Evolutionary conservation across 2,888 invertebrate genomes (phyloP).

Genomic region (Cheilosia vernalis): DNA sequence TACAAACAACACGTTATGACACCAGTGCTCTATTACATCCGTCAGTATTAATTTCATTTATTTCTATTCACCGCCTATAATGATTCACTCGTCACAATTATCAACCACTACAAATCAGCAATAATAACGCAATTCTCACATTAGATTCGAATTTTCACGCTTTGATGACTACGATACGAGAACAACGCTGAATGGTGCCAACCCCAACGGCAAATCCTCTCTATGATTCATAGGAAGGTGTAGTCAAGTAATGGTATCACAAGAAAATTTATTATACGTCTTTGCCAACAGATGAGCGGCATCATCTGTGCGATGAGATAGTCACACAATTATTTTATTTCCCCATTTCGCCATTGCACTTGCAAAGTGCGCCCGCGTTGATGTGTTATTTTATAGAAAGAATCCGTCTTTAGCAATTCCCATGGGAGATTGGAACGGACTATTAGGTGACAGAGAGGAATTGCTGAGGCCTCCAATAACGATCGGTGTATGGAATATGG

Average conservation of each 20-base stretch:
- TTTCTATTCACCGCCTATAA: not conserved
- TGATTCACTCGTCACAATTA: slow-evolving; percentile 49
- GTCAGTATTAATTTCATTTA: not conserved
- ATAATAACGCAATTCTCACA: slow-evolving; percentile 33
- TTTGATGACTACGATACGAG: slow-evolving; percentile 2
- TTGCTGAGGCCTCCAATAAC: not conserved
- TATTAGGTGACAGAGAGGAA: slow-evolving; percentile 12
- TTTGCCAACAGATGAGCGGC: slow-evolving; percentile 8
- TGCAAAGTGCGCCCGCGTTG: not conserved
- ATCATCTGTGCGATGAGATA: slow-evolving; percentile 14
- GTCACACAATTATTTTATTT: slow-evolving; percentile 2
- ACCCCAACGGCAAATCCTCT: slow-evolving; percentile 8
- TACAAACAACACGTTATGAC: no score
- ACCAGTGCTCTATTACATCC: not conserved
- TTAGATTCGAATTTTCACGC: slow-evolving; percentile 19
- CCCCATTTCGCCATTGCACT: not conserved
- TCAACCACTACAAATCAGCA: slow-evolving; percentile 24
- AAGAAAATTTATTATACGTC: slow-evolving; percentile 40
- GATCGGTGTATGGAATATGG: not conserved
- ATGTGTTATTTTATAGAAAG: not conserved
- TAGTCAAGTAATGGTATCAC: slow-evolving; percentile 47
- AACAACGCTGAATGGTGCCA: slow-evolving; percentile 43
- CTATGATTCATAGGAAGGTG: slow-evolving; percentile 64
- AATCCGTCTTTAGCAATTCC: not conserved
- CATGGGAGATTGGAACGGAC: not conserved